Base-by-base conservation (phyloP, 2,888 invertebrate genomes). In the Rhagonycha lutea region DNA sequence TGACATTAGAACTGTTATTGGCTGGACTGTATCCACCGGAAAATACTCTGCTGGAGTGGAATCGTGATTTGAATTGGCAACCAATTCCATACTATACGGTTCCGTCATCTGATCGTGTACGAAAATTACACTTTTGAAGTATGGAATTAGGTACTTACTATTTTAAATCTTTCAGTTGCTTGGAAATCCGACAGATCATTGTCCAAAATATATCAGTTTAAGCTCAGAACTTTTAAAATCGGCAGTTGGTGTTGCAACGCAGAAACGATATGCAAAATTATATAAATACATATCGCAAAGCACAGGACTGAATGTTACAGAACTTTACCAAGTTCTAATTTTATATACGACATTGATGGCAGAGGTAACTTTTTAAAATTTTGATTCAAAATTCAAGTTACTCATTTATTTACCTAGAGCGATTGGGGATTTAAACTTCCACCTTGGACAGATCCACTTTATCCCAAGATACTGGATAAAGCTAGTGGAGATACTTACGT, bases 21-120 rank as follows among this genome's bases (percentile, higher is more conserved):
- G 92, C 94, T 18, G 93, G 92, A 12, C 85, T 95, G 70, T 94
- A 91, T 87, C 92, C 92, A 69, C 92, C 93, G 0, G 69, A 92
- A 0, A 84, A 84, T 10, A 88, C 89, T 5, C 82, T 87, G 24
- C 88, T 90, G 83, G 87, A 89, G 75, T 92, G 92, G 92, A 90
- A 91, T 81, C 82, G 86, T n/a, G 61, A 77, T 7, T 62, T 85
- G 4, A 80, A 81, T 10, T 85, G 85, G 85, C 85, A 84, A 75
- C 85, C 85, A 1, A 83, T 85, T 32, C 83, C 84, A 8, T 84
- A 82, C 62, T 81, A 83, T 67, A 24, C 61, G 4, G 5, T 24
- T 65, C 3, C 7, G 11, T 12, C 24, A 24, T 24, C 63, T 1
- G 63, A 65, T 18, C 63, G n/a, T 23, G 63, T 65, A 26, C 9